Conservation (phyloP, 2,113 vertebrate species). For the Thamnaconus septentrionalis region DNA sequence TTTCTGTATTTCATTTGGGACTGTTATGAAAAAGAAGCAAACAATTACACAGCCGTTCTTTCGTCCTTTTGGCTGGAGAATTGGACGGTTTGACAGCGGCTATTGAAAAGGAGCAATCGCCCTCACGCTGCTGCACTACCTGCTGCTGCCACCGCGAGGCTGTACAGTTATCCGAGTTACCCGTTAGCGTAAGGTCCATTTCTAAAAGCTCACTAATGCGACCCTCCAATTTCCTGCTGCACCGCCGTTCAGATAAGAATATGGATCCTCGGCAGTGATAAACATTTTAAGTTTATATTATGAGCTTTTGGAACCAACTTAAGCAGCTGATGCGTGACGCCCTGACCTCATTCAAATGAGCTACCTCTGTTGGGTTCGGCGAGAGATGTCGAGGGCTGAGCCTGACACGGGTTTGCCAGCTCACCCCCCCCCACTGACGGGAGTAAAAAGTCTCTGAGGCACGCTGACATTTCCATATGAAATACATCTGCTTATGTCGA, state of each 20-base stretch:
- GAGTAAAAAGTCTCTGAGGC: slow-evolving; percentile 30
- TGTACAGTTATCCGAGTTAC: not conserved
- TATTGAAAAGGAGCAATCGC: too few species aligned
- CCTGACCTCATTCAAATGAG: slow-evolving; percentile 31
- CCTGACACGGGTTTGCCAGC: not conserved
- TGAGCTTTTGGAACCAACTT: slow-evolving; percentile 5
- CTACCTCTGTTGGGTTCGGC: slow-evolving; percentile 22
- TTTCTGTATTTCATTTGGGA: not conserved
- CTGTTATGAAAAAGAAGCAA: not conserved
- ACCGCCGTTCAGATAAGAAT: slow-evolving; percentile 27
- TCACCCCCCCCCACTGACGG: not conserved
- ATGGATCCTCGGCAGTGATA: slow-evolving; percentile 25
- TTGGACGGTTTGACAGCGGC: too few species aligned
- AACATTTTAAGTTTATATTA: slow-evolving; percentile 30
- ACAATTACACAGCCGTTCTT: slow-evolving; percentile 18
- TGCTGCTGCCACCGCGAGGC: too few species aligned
- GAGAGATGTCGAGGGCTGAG: not conserved
- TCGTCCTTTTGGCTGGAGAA: not conserved
- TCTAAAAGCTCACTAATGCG: slow-evolving; percentile 33
- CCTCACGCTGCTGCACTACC: too few species aligned
- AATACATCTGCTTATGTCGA: slow-evolving; percentile 29
- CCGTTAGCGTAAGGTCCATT: not conserved
- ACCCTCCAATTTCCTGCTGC: slow-evolving; percentile 31
- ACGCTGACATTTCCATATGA: slow-evolving; percentile 51
- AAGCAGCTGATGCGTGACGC: not conserved